Evolutionary conservation across 2,888 invertebrate species (phyloP), one percentile per base, ranked within the genome.

Genomic region (Latheticus oryzae): DNA sequence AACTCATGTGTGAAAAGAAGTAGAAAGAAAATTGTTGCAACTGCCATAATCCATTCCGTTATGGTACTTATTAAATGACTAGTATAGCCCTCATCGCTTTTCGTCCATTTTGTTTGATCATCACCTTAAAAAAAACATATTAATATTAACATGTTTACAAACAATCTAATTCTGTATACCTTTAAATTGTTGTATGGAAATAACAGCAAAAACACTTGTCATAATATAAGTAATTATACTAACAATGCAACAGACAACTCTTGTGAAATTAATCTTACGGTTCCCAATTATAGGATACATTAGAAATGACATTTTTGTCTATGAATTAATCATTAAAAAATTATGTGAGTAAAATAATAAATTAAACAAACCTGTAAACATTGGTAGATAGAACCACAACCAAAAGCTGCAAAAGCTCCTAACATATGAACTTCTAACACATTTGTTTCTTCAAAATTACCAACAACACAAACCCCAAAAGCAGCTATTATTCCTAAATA

Each of bases 351-450:
- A n/a, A n/a, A n/a, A n/a, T n/a, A n/a, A n/a, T n/a, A n/a, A n/a
- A n/a, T n/a, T n/a, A n/a, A n/a, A n/a, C n/a, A n/a, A n/a, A 87
- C 91, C 83, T 94, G 93, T 68, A 89, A 82, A 86, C 90, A 90
- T 76, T 90, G 85, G 77, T 93, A 95, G 40, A 90, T 75, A 13
- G 88, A 87, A 11, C 92, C 92, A 65, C 87, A 83, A 48, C 89
- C 90, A 79, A 93, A 95, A 51, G 87, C 87, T 64, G 86, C 73
- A 37, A 85, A 78, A 3, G 91, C 91, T 1, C 91, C 91, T 26
- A 85, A 75, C 28, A 88, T 78, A 69, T 91, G 91, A 1, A 89
- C 84, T 13, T 81, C 75, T 21, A 88, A 76, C 0, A 87, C 84
- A 69, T 86, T 87, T 0, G 86, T 86, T 73, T 90, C 90, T 80